Base-by-base conservation (phyloP, 2,888 invertebrate species). In the Eristalis pertinax region DNA sequence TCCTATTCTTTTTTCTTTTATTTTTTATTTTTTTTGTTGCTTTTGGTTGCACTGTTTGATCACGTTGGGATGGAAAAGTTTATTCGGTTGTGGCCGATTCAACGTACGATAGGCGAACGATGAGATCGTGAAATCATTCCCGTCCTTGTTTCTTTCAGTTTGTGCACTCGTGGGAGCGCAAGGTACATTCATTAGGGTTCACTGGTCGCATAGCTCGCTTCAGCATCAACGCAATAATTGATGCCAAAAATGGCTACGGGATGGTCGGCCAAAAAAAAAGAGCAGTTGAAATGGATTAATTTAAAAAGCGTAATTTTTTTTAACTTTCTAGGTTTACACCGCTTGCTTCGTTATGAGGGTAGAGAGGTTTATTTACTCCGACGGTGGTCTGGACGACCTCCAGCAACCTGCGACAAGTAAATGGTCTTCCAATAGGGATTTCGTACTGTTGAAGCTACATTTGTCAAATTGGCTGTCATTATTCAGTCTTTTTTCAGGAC, bases 11-110 rank as follows among this genome's bases (percentile, higher is more conserved):
- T 64, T 56, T 26, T 19, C 38, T 35, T 24, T 8, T 22, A 58
- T 56, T 26, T 19, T 56, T 35, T 24, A 24, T 64, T 2, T 60
- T 62, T 35, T 29, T 38, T 1, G 63, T n/a, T 64, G n/a, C 19
- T 3, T 50, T n/a, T 50, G 50, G 50, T 5, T 50, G 50, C 50
- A 63, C 56, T 38, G 64, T 78, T 72, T 72, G 78, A 70, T 72
- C 78, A 78, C 64, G 78, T 78, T 29, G 64, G 56, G 26, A 15
- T 29, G 41, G 35, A 65, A 78, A 78, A 72, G 78, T 50, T 77
- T 77, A 64, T 29, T 76, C 50, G 15, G 43, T 69, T 77, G 19
- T 8, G 50, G 50, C 50, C 50, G 50, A 50, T 68, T 13, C 32
- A 11, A 62, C 19, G 26, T 35, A 70, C 11, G 24, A 60, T 22